Evolutionary conservation across 2,888 invertebrate species (phyloP).

Genomic region (Pyrgus malvae): DNA sequence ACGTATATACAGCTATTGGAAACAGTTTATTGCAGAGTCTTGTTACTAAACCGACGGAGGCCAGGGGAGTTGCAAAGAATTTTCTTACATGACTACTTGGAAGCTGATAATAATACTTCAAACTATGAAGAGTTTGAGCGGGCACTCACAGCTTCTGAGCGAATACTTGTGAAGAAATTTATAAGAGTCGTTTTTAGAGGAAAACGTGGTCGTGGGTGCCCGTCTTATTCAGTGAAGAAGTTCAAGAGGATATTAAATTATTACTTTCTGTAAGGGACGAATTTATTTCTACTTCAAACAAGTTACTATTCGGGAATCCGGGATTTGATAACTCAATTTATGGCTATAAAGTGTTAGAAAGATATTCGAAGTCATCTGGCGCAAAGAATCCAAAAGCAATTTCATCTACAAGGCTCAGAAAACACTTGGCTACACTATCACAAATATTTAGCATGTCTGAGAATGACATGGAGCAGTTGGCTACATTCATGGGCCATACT

Average conservation of each 20-base stretch:
- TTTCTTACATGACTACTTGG: not conserved
- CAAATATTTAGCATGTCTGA: slow-evolving; percentile 43
- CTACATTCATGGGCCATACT: slow-evolving; percentile 41
- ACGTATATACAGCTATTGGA: slow-evolving; percentile 37
- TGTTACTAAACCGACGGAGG: too few relatives aligned
- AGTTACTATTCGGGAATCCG: slow-evolving; percentile 26
- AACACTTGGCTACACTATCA: slow-evolving; percentile 43
- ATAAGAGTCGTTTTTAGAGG: slow-evolving; percentile 41
- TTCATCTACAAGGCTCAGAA: slow-evolving; percentile 41
- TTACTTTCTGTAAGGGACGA: slow-evolving; percentile 37
- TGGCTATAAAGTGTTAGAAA: slow-evolving; percentile 44
- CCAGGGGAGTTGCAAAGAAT: slow-evolving; percentile 40
- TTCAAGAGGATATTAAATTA: slow-evolving; percentile 27
- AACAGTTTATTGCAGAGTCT: slow-evolving; percentile 38
- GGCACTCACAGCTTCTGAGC: slow-evolving; percentile 30
- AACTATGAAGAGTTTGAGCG: slow-evolving; percentile 28
- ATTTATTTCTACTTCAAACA: slow-evolving; percentile 21
- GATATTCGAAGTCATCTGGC: slow-evolving; percentile 34
- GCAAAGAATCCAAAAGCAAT: slow-evolving; percentile 43
- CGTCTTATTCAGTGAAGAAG: slow-evolving; percentile 40
- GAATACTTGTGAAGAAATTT: slow-evolving; percentile 37
- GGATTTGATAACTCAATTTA: slow-evolving; percentile 23
- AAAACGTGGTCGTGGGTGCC: slow-evolving; percentile 41
- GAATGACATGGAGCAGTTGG: slow-evolving; percentile 43
- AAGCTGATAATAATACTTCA: not conserved